Percentiles rank a stretch among this genome's conserved stretches.
These are phyloP conservation scores for Nesidiocoris tenuis DNA, from an alignment of 2,888 invertebrate species.

Conservation along the genomic window DNA sequence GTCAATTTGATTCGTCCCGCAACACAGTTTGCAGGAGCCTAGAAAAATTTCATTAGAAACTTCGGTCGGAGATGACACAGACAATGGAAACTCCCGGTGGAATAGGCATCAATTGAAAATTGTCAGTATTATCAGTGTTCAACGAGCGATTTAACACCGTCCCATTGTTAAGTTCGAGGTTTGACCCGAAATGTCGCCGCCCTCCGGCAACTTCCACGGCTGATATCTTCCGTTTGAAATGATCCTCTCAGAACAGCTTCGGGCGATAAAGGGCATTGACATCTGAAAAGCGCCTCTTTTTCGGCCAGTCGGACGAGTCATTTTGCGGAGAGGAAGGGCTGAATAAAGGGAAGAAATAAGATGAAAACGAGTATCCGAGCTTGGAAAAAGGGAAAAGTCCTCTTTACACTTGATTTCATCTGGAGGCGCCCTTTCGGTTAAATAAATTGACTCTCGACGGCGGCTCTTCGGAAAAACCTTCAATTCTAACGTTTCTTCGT, in stretches of 20 bases:
- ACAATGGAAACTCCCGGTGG: conserved; percentile 11
- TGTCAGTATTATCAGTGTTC: not conserved
- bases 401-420: conserved; percentile 34
- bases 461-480: conserved; percentile 5
- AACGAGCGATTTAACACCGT: not conserved
- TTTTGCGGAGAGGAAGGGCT: conserved; percentile 2
- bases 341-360: conserved; percentile 13
- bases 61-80: too few species aligned
- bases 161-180: not conserved
- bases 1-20: too few species aligned
- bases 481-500: conserved; percentile 3
- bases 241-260: not conserved
- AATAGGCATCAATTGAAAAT: not conserved
- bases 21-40: too few species aligned
- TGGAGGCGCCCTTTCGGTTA: conserved; percentile 26
- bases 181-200: not conserved
- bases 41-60: too few species aligned
- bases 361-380: not conserved
- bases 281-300: not conserved
- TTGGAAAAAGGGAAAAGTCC: conserved; percentile 4
- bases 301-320: conserved; percentile 16
- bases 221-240: not conserved
- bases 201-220: not conserved
- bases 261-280: not conserved
- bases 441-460: conserved; percentile 34